Conservation (phyloP, 2,888 invertebrate genomes). For the Andrena marginata region DNA sequence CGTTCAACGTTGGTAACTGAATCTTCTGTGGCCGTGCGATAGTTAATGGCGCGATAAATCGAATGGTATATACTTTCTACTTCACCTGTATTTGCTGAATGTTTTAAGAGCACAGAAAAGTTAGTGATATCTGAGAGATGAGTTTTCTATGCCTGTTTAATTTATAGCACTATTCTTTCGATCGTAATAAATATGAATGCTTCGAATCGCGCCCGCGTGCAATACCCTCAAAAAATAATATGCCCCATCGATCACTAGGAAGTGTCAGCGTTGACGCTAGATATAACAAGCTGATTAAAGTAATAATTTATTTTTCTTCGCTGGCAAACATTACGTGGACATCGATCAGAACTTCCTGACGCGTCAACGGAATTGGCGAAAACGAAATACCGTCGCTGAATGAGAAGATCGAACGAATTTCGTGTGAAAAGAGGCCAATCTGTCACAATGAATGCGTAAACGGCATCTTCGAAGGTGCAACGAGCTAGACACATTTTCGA, state of each 20-base stretch:
- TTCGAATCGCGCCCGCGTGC: background rate
- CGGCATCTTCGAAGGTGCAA: slow-evolving; percentile 3
- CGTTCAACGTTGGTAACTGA: background rate
- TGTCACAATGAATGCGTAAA: slow-evolving; percentile 43
- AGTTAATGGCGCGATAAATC: background rate
- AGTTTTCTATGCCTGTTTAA: background rate
- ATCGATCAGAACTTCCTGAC: slow-evolving; percentile 49
- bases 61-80: background rate
- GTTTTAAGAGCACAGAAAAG: no score
- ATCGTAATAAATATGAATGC: slow-evolving; percentile 8
- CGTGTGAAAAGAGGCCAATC: slow-evolving; percentile 36
- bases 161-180: background rate
- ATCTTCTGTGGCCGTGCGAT: background rate
- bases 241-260: slow-evolving; percentile 35
- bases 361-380: background rate
- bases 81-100: no score
- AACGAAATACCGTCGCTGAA: background rate
- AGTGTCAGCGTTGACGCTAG: slow-evolving; percentile 8
- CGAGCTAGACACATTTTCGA: slow-evolving; percentile 32
- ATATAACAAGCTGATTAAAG: slow-evolving; percentile 21
- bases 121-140: no score
- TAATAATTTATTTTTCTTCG: slow-evolving; percentile 43
- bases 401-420: slow-evolving; percentile 48
- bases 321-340: slow-evolving; percentile 31
- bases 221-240: slow-evolving; percentile 12